phyloP scores from a whole-genome alignment of 1,140 invertebrate species.

The Aphelinus atriplicis region DNA sequence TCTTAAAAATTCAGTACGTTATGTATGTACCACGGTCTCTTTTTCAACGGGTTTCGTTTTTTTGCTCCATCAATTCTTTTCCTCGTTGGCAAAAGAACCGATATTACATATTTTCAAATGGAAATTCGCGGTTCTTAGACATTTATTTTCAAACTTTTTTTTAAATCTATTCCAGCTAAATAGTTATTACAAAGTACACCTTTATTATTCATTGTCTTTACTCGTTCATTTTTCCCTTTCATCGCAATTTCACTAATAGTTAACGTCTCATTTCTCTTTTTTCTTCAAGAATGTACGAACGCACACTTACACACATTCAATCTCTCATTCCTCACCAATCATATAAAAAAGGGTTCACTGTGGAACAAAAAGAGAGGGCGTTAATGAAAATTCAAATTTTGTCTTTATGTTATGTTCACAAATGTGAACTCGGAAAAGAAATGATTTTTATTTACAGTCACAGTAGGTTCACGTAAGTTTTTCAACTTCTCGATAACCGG shows the following conservation, averaged over 20 bases:
- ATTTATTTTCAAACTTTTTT: neutral
- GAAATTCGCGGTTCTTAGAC: neutral
- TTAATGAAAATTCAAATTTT: constrained; percentile 47
- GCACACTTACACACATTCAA: constrained; percentile 46
- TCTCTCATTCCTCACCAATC: constrained; percentile 44
- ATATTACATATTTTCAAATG: constrained; percentile 12
- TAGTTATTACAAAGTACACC: no score
- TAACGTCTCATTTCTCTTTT: constrained; percentile 5
- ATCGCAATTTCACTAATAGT: constrained; percentile 46
- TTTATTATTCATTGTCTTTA: neutral
- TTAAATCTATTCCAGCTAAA: neutral
- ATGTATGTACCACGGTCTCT: constrained; percentile 12
- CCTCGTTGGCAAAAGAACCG: constrained; percentile 22
- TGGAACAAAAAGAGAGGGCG: constrained; percentile 45
- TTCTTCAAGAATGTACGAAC: constrained; percentile 42
- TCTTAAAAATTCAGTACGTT: constrained; percentile 37
- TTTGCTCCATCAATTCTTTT: neutral
- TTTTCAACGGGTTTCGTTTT: neutral
- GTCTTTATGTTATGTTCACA: constrained; percentile 44
- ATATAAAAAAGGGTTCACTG: constrained; percentile 47
- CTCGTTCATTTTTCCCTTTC: constrained; percentile 39
- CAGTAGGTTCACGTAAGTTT: constrained; percentile 46
- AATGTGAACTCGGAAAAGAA: constrained; percentile 55
- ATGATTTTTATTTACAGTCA: constrained; percentile 61
- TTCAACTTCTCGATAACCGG: constrained; percentile 26